Percentiles rank a stretch among this genome's conserved stretches.
phyloP scores from a whole-genome alignment of 2,888 invertebrate genomes.

The Sinhomidia bicolor region DNA sequence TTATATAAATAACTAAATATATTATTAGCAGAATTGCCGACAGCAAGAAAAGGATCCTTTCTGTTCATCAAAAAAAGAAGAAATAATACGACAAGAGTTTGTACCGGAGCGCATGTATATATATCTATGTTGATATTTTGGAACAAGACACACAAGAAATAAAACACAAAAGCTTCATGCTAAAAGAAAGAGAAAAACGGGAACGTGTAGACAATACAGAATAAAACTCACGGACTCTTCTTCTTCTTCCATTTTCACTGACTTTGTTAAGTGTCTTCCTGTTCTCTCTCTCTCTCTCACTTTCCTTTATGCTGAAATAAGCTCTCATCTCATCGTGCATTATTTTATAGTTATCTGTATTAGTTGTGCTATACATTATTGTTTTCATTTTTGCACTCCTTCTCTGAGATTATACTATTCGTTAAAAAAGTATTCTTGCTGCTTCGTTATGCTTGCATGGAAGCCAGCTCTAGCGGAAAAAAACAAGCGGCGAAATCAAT shows the following conservation, averaged over 20 bases:
- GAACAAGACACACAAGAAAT: too few species aligned
- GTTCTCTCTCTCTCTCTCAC: neutral
- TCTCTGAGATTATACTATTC: neutral
- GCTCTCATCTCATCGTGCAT: constrained; percentile 10
- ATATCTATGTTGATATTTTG: too few species aligned
- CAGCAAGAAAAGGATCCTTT: neutral
- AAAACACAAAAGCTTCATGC: neutral
- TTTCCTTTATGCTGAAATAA: neutral
- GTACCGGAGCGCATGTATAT: too few species aligned
- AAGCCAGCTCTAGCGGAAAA: neutral
- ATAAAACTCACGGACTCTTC: neutral
- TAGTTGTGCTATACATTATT: neutral
- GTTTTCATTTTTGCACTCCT: neutral
- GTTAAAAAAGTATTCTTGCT: neutral
- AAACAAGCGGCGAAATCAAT: neutral
- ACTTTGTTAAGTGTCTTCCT: neutral
- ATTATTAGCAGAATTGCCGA: neutral
- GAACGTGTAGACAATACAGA: neutral
- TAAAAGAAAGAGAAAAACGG: neutral
- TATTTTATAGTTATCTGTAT: neutral
- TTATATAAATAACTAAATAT: too few species aligned
- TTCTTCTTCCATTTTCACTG: neutral
- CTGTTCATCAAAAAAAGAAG: too few species aligned
- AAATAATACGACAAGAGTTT: neutral
- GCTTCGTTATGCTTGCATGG: constrained; percentile 25